These are phyloP conservation scores for Nasonia longicornis DNA, from an alignment of 1,140 invertebrate genomes.

Conservation along the genomic window DNA sequence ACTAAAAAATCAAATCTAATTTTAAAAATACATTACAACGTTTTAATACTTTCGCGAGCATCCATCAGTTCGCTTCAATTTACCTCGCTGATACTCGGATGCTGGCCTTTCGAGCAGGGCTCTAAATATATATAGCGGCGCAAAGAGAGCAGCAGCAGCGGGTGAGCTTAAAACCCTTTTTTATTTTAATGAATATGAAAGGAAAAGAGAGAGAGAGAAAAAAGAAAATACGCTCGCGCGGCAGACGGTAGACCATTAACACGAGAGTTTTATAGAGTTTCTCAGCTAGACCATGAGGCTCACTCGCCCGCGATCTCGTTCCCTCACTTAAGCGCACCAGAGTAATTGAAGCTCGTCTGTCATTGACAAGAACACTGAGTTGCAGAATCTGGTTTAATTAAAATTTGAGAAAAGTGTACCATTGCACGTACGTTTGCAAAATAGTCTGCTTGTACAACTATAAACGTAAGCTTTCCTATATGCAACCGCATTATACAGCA, in stretches of 20 bases:
- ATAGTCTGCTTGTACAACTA: too few relatives aligned
- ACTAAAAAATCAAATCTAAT: too few relatives aligned
- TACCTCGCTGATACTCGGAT: conserved; percentile 34
- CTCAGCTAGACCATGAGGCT: conserved; percentile 16
- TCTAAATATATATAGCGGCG: background rate
- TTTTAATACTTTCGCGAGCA: background rate
- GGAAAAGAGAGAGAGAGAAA: conserved; percentile 38
- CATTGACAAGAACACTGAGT: conserved; percentile 21
- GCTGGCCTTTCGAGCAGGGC: background rate
- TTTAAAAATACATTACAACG: too few relatives aligned
- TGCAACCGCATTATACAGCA: background rate
- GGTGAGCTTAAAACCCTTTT: conserved; percentile 14
- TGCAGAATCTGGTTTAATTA: background rate
- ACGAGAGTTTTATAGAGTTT: conserved; percentile 38
- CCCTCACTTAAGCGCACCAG: background rate
- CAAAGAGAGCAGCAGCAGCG: background rate
- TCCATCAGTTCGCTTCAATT: background rate
- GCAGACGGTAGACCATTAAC: conserved; percentile 43
- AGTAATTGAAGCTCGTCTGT: conserved; percentile 18
- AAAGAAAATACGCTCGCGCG: conserved; percentile 29
- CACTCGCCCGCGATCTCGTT: conserved; percentile 9
- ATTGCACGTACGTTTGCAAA: background rate
- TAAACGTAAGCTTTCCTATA: background rate
- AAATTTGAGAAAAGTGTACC: too few relatives aligned
- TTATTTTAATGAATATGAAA: conserved; percentile 46